Base-by-base conservation (phyloP, 1,140 invertebrate genomes). In the Neuroterus valhalla region DNA sequence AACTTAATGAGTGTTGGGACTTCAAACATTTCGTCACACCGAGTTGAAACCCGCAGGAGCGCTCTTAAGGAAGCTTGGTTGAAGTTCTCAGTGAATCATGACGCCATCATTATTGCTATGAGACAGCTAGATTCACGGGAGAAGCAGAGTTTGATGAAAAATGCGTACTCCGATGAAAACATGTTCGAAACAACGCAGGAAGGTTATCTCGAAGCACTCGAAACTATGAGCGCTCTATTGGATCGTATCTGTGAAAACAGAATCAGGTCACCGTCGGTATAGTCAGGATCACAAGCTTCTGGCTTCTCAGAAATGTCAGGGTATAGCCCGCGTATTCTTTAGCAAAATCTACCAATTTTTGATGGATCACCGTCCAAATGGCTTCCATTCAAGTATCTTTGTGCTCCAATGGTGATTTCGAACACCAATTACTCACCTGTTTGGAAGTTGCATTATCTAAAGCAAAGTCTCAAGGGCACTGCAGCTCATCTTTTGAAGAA, bases 401-500 rank as follows among this genome's bases (percentile, higher is more conserved):
- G 78, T 17, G 44, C 15, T 0, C 74, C 77, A 11, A n/a, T 81
- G 17, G 71, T 81, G 1, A 43, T 77, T 12, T 66, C 15, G 0
- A 78, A 78, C 26, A 6, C 26, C 2, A 10, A 8, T 3, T 12
- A 78, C 3, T 69, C 71, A 1, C 6, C 68, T 2, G 74, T 81
- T 8, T 69, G 76, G 23, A 78, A 81, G 66, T 46, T 81, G 19
- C 79, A 81, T 12, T 78, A 78, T 45, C 31, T 81, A 1, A 81
- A 81, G 42, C 66, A 55, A 6, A 70, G 70, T n/a, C 5, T 79
- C 0, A 17, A 11, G 3, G 76, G 73, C 0, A 46, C 72, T 0
- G 79, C 77, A 12, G 48, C 71, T 31, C 44, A 66, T 23, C 15
- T 74, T 1, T 55, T 81, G 1, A 78, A 78, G 52, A 78, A 76